A percentile compares a stretch with the other conserved stretches of the same genome.
Evolutionary conservation across 2,797 vertebrate species (phyloP).

Genomic region (Thaleichthys pacificus): DNA sequence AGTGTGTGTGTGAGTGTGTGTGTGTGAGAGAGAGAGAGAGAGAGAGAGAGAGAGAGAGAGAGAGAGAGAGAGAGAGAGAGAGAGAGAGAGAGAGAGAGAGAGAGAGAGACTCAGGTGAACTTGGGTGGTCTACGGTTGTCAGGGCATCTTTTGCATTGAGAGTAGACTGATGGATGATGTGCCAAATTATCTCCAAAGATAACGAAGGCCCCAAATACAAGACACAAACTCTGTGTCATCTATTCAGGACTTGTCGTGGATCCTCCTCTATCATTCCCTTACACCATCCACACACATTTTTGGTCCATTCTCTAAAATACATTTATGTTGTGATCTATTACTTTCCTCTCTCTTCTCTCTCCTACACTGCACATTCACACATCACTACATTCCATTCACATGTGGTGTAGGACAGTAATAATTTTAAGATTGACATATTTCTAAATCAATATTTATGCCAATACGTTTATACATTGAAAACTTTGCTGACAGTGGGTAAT

Average conservation of each 20-base stretch:
- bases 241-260: not conserved
- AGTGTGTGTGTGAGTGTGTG: conserved; percentile 14
- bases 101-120: too few species aligned
- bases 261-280: not conserved
- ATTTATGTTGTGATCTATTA: not conserved
- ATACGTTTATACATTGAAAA: too few species aligned
- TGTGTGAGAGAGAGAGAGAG: conserved; percentile 5
- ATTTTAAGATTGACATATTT: too few species aligned
- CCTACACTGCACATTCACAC: conserved; percentile 9
- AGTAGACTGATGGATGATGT: conserved; percentile 14
- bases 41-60: too few species aligned
- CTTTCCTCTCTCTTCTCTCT: not conserved
- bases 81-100: too few species aligned
- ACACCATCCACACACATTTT: conserved; percentile 13
- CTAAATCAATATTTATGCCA: too few species aligned
- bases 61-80: too few species aligned
- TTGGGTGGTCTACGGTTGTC: not conserved
- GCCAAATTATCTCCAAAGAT: conserved; percentile 2
- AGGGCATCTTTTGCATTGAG: not conserved
- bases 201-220: conserved; percentile 2
- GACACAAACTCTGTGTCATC: not conserved
- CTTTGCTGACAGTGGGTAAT: too few species aligned
- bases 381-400: not conserved
- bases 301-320: conserved; percentile 6
- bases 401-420: too few species aligned